phyloP scores from a whole-genome alignment of 1,140 invertebrate genomes.

The Dendroctonus valens region DNA sequence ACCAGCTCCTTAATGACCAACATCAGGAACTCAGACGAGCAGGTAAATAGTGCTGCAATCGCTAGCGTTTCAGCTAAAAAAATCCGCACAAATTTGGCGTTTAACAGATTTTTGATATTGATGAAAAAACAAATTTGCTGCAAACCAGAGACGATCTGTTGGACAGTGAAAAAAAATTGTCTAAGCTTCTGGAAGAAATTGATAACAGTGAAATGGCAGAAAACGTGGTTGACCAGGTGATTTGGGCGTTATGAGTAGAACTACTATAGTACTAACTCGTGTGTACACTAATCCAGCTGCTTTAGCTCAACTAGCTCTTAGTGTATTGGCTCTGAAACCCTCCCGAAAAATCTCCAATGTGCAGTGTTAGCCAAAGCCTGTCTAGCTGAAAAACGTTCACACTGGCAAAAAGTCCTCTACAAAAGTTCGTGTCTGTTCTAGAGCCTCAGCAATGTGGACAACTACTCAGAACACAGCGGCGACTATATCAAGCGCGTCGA shows the following conservation, averaged over 20 bases:
- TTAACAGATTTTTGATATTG: conserved; percentile 35
- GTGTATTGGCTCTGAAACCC: too few species aligned
- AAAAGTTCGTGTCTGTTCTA: neutral
- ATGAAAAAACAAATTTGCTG: conserved; percentile 44
- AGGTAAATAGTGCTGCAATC: conserved; percentile 37
- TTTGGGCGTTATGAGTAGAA: neutral
- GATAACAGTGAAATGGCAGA: conserved; percentile 31
- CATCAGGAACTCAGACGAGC: conserved; percentile 49
- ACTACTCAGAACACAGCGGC: conserved; percentile 29
- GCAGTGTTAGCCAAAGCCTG: too few species aligned
- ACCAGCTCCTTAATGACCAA: conserved; percentile 50
- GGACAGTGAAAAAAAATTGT: conserved; percentile 50
- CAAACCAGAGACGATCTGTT: conserved; percentile 46
- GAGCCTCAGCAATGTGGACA: conserved; percentile 28
- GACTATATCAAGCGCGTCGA: conserved; percentile 37
- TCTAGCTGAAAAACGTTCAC: too few species aligned
- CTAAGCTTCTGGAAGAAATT: conserved; percentile 42
- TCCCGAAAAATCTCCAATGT: too few species aligned
- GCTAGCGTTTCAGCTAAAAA: neutral
- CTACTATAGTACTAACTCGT: too few species aligned
- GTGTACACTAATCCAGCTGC: too few species aligned
- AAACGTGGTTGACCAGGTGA: conserved; percentile 17
- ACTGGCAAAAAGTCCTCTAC: too few species aligned
- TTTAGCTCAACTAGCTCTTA: too few species aligned
- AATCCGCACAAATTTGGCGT: neutral